Conservation (phyloP, 2,797 vertebrate species). For the Echiichthys vipera region DNA sequence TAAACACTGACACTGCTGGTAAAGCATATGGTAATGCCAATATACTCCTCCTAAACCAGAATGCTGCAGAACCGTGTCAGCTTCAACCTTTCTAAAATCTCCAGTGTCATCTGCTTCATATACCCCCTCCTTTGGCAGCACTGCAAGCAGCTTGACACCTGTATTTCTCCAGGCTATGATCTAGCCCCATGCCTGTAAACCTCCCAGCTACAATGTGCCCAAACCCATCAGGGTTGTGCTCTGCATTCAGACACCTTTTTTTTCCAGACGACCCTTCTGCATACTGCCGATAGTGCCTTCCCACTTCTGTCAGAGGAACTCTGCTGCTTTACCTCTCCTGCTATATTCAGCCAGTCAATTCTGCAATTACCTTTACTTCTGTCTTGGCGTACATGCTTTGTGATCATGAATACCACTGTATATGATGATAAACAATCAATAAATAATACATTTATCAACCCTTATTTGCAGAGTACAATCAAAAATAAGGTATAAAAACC, state of each 20-base stretch:
- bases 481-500: background rate
- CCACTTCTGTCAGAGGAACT: slow-evolving; percentile 3
- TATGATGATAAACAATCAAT: too few relatives aligned
- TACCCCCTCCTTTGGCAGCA: slow-evolving; percentile 10
- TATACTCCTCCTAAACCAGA: too few relatives aligned
- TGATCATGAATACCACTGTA: rapidly evolving
- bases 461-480: background rate
- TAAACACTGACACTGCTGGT: background rate
- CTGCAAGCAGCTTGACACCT: slow-evolving; percentile 24
- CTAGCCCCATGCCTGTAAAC: slow-evolving; percentile 10
- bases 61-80: slow-evolving; percentile 6
- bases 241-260: slow-evolving; percentile 26
- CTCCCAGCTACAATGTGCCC: slow-evolving; percentile 13
- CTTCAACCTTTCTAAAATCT: slow-evolving; percentile 8
- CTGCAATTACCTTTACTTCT: background rate
- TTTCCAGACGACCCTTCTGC: slow-evolving; percentile 7
- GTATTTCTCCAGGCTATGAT: slow-evolving; percentile 21
- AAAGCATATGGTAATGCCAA: background rate
- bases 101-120: slow-evolving; percentile 5
- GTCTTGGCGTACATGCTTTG: background rate
- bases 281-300: background rate
- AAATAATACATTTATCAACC: background rate
- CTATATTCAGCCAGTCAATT: background rate
- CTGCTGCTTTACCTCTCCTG: background rate
- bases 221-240: slow-evolving; percentile 18